Base-by-base conservation (phyloP, 2,797 vertebrate species). In the Holocentrus rufus region DNA sequence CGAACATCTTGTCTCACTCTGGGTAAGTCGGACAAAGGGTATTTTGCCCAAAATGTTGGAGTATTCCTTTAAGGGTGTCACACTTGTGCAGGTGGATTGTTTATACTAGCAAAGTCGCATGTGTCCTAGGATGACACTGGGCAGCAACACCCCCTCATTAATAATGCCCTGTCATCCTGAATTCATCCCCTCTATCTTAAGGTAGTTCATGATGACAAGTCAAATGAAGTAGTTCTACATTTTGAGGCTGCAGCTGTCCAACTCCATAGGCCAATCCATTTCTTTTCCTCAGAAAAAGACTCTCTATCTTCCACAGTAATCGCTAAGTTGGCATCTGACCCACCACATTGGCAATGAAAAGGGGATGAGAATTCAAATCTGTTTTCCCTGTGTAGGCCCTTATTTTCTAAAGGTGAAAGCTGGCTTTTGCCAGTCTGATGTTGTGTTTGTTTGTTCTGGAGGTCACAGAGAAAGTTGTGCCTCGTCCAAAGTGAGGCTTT, bases 291-390 rank as follows among this genome's bases (percentile, higher is more conserved):
- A 31, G 7, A 31, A n/a, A n/a, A n/a, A n/a, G n/a, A 31, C 30
- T 31, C 30, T 78, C 67, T 71, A 7, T 79, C 87, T 76, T 71
- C 36, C 50, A 60, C 70, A 69, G 52, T 66, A 85, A 68, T 87
- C 65, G 42, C 69, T 80, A 59, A 42, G 55, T 71, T 79, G 60
- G 61, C 79, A 69, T 63, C 56, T 30, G 27, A 20, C 56, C 59
- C 47, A n/a, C 47, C 15, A 57, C 36, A 59, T 64, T 46, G 14
- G 36, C 69, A 76, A 76, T 74, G 62, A 57, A 20, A 71, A 53
- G 66, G 67, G 63, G 70, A 82, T 73, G 71, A 70, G 56, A 52
- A 69, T 52, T 65, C n/a, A 27, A 34, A 64, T 61, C 62, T 60
- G 61, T 68, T 72, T 53, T 66, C 3, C 18, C 17, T 62, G 75